Evolutionary conservation across 2,888 invertebrate genomes (phyloP).

Genomic region (Drosophila mettleri): DNA sequence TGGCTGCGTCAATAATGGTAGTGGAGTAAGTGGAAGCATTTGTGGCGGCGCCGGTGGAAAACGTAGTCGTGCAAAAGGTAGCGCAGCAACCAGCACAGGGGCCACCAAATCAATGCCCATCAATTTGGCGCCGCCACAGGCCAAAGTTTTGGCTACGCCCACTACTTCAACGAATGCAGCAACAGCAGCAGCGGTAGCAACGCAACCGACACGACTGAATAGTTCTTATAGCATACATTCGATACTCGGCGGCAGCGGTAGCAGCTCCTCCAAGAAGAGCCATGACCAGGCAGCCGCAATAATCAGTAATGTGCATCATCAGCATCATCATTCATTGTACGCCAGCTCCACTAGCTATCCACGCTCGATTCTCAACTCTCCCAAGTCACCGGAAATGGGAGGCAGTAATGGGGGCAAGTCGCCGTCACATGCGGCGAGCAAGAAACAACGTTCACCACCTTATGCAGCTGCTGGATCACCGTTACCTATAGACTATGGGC

Average conservation of each 20-base stretch:
- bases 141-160: constrained; percentile 43
- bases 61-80: constrained; percentile 86
- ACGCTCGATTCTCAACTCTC: constrained; percentile 83
- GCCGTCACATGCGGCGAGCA: constrained; percentile 72
- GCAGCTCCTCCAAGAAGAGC: constrained; percentile 61
- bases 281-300: constrained; percentile 73
- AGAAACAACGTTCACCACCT: constrained; percentile 83
- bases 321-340: constrained; percentile 75
- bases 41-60: constrained; percentile 85
- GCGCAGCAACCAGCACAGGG: constrained; percentile 31
- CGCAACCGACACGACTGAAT: constrained; percentile 85
- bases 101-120: constrained; percentile 59
- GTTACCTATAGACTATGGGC: constrained; percentile 72
- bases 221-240: constrained; percentile 95
- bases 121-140: constrained; percentile 68
- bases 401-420: constrained; percentile 77
- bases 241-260: constrained; percentile 87
- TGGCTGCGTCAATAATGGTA: constrained; percentile 81
- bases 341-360: constrained; percentile 76
- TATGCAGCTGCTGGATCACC: constrained; percentile 78
- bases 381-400: constrained; percentile 85
- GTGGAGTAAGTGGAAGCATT: constrained; percentile 78
- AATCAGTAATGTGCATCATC: constrained; percentile 73
- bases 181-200: constrained; percentile 28
- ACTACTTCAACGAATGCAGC: constrained; percentile 40